Percentiles rank a stretch among this genome's conserved stretches.
Evolutionary conservation across 2,113 vertebrate genomes (phyloP).

Genomic region (Cheilinus undulatus): DNA sequence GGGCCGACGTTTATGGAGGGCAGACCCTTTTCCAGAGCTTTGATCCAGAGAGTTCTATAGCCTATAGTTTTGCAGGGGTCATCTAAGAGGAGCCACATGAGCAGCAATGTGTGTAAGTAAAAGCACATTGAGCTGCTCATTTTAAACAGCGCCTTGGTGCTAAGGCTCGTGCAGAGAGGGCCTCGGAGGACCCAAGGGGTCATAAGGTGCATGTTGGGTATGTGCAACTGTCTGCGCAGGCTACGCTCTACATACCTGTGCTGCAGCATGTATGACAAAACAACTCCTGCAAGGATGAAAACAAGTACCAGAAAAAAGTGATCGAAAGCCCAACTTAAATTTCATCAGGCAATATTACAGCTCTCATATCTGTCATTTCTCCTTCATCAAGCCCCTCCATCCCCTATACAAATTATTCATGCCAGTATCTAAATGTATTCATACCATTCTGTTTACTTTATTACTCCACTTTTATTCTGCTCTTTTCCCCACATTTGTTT

Average conservation of each 20-base stretch:
- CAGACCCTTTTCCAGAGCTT: constrained; percentile 72
- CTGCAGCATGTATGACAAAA: constrained; percentile 15
- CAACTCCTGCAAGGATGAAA: constrained; percentile 23
- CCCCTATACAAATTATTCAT: constrained; percentile 79
- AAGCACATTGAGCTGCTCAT: constrained; percentile 67
- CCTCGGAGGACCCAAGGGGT: constrained; percentile 37
- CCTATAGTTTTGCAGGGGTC: constrained; percentile 68
- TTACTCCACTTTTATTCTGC: constrained; percentile 80
- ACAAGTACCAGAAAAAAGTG: constrained; percentile 35
- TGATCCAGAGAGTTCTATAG: constrained; percentile 75
- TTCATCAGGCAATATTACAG: constrained; percentile 53
- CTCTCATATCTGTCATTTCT: constrained; percentile 69
- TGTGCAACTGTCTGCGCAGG: constrained; percentile 8
- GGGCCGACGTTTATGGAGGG: constrained; percentile 74
- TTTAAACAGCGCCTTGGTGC: constrained; percentile 13
- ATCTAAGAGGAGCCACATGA: constrained; percentile 66
- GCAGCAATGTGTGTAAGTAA: constrained; percentile 67
- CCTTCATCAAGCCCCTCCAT: constrained; percentile 69
- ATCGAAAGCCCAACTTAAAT: constrained; percentile 33
- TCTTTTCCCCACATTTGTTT: constrained; percentile 84
- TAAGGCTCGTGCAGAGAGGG: constrained; percentile 17
- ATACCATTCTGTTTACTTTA: constrained; percentile 84
- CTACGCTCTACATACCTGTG: constrained; percentile 10
- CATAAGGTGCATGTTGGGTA: constrained; percentile 25
- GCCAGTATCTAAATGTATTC: constrained; percentile 81